A percentile compares a stretch with the other conserved stretches of the same genome.
Conservation (phyloP, 2,797 vertebrate species). For the Vultur gryphus region DNA sequence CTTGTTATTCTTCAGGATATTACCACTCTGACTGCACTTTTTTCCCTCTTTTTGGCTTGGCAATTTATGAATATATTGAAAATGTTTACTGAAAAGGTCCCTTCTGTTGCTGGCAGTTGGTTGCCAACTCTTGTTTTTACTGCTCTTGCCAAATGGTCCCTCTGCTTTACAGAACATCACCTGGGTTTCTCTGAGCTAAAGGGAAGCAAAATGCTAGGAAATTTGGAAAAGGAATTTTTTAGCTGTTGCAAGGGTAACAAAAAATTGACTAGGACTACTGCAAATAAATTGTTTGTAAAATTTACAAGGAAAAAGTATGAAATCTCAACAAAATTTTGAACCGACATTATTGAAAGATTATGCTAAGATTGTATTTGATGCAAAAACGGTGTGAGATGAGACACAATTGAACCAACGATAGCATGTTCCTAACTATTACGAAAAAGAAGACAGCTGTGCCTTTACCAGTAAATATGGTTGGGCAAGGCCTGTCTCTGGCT, state of each 20-base stretch:
- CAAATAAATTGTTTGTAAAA: neutral
- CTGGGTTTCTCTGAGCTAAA: neutral
- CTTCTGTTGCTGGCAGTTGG: conserved; percentile 14
- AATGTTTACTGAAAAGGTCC: neutral
- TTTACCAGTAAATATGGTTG: neutral
- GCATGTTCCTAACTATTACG: neutral
- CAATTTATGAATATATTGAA: neutral
- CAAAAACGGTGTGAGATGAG: neutral
- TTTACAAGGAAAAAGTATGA: neutral
- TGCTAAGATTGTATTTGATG: neutral
- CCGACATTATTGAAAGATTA: neutral
- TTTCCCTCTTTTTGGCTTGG: neutral
- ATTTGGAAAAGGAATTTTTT: neutral
- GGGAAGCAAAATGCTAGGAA: neutral
- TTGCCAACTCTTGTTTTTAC: neutral
- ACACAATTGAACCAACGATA: neutral
- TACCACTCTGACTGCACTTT: neutral
- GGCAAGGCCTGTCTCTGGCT: neutral
- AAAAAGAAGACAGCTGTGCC: neutral
- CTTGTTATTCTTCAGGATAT: neutral
- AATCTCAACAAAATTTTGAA: neutral
- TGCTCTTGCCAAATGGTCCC: neutral
- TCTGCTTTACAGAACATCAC: conserved; percentile 13
- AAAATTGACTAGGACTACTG: neutral
- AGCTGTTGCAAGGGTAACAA: neutral